Evolutionary conservation across 2,113 vertebrate genomes (phyloP).

Genomic region (Oreotrochilus melanogaster): DNA sequence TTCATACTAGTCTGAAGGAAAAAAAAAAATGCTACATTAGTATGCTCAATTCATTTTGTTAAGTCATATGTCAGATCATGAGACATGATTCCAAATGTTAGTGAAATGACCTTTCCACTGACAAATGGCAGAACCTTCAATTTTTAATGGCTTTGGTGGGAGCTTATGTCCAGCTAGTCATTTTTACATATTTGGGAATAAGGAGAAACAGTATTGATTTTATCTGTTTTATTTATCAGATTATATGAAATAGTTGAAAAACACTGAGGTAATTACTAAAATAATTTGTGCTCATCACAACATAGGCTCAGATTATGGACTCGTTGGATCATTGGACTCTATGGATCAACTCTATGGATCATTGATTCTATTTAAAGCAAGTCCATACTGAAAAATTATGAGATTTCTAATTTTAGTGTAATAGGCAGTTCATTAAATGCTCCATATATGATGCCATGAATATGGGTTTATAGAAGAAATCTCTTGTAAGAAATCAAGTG

Average conservation of each 20-base stretch:
- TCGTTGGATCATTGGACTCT: too few species aligned
- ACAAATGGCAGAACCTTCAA: constrained; percentile 33
- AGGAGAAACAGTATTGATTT: neutral
- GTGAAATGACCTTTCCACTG: constrained; percentile 50
- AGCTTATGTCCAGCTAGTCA: neutral
- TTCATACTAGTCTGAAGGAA: neutral
- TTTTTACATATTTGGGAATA: neutral
- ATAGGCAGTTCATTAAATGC: neutral
- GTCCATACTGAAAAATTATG: neutral
- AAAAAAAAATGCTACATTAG: neutral
- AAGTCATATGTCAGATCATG: constrained; percentile 18
- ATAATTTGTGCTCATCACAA: neutral
- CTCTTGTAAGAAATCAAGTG: constrained; percentile 1
- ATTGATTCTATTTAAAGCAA: neutral
- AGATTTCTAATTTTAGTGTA: neutral
- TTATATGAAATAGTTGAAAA: neutral
- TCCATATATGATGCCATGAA: neutral
- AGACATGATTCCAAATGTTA: constrained; percentile 19
- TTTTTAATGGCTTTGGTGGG: neutral
- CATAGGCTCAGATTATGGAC: neutral
- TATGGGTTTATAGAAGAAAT: neutral
- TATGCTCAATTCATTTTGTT: neutral
- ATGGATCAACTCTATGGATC: too few species aligned
- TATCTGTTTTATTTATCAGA: neutral
- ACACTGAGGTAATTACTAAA: neutral